Evolutionary conservation across 2,888 invertebrate genomes (phyloP), one percentile per base, ranked within the genome.

Genomic region (Nematopogon swammerdamellus): DNA sequence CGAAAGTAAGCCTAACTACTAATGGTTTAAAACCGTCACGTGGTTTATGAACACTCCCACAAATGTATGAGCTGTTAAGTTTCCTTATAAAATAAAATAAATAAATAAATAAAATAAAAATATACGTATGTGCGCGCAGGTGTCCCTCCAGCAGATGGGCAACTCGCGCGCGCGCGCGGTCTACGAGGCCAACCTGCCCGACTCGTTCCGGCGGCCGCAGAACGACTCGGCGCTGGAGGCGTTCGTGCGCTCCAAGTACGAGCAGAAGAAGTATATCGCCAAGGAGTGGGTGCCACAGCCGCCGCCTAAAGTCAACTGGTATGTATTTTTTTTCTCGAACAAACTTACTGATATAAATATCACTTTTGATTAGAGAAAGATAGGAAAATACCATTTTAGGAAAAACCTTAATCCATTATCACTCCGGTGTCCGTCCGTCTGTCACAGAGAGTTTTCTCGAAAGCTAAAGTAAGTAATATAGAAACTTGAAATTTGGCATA

Each of bases 261-360:
- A 99, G 72, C 92, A 95, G 66, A 98, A 97, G 80, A 97, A 97
- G 69, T 99, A 97, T 70, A 93, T 97, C 61, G 97, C 97, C n/a
- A 87, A 91, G 60, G 97, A 97, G 76, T 97, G 96, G 96, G 92
- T 97, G 48, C 92, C 91, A 43, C 93, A 92, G 14, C 82, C 89
- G 5, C 74, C 89, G 58, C 93, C 94, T 4, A 92, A 92, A 74
- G 90, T 90, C 55, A 87, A 88, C 66, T 88, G 88, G 83, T 80
- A 45, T 61, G 67, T 60, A 11, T 4, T 17, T 45, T 19, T 8
- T 4, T n/a, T 8, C 16, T 8, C 14, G 10, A 46, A 3, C 4
- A 16, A 20, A 45, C 4, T 16, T 4, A 19, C 3, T 45, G 19
- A 8, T 45, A 5, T 45, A 10, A 16, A 14, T 11, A 8, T 43